A percentile compares a stretch with the other conserved stretches of the same genome.
phyloP scores from a whole-genome alignment of 1,140 invertebrate genomes.

The Bombus soroeensis region DNA sequence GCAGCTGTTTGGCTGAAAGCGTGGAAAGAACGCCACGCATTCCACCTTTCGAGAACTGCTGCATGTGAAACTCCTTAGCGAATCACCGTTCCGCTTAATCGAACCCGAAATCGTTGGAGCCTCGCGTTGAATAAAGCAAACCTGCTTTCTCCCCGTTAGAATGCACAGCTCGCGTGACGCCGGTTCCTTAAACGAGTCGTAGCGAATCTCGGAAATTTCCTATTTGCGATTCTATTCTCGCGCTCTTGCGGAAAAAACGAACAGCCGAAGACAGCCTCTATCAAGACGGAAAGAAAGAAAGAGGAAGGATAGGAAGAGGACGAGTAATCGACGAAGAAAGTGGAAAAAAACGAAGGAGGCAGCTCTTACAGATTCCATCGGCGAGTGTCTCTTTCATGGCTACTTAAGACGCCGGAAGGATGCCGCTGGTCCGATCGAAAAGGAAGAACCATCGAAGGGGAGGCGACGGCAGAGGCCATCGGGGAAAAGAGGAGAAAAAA shows the following conservation, averaged over 20 bases:
- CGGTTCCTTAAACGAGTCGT: conserved; percentile 12
- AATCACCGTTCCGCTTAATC: conserved; percentile 35
- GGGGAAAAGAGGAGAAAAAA: conserved; percentile 34
- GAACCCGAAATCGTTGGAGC: conserved; percentile 11
- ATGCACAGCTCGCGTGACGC: conserved; percentile 44
- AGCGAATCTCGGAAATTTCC: conserved; percentile 31
- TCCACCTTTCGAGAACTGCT: too few species aligned
- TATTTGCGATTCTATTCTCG: conserved; percentile 56
- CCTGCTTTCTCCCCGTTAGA: conserved; percentile 31
- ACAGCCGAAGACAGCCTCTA: background rate
- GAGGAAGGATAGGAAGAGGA: background rate
- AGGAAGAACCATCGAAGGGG: conserved; percentile 16
- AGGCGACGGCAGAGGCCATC: conserved; percentile 7
- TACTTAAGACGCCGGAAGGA: conserved; percentile 67
- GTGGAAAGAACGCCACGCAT: background rate
- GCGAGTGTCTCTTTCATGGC: conserved; percentile 71
- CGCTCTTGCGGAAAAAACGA: conserved; percentile 20
- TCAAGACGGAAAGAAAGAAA: background rate
- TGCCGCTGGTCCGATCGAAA: conserved; percentile 46
- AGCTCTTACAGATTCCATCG: conserved; percentile 70
- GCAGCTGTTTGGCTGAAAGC: background rate
- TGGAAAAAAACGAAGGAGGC: conserved; percentile 34
- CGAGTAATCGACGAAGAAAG: conserved; percentile 46
- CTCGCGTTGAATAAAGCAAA: conserved; percentile 43
- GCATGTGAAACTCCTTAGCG: background rate